These are phyloP conservation scores for Scolopax bukidnonensis DNA, from an alignment of 2,797 vertebrate species.

Conservation along the genomic window DNA sequence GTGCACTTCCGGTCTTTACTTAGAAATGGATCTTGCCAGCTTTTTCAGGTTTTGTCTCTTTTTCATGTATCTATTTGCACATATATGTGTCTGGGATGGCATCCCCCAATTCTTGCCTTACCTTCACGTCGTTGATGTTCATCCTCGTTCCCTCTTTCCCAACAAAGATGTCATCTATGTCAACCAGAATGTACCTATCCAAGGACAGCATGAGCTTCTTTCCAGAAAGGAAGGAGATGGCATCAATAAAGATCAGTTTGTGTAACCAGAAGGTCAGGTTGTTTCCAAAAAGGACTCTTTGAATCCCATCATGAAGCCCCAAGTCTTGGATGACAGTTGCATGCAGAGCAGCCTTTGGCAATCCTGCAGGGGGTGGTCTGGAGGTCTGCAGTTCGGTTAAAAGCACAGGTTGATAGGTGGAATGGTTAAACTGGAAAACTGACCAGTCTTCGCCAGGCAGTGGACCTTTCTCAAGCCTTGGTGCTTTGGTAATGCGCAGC, in stretches of 20 bases:
- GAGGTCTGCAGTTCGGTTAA: conserved; percentile 82
- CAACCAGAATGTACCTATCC: conserved; percentile 94
- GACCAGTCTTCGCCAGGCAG: conserved; percentile 96
- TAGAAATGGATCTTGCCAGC: neutral
- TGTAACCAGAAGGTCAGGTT: conserved; percentile 96
- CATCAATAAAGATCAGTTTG: conserved; percentile 93
- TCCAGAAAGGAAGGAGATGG: conserved; percentile 92
- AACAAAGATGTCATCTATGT: conserved; percentile 98
- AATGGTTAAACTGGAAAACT: conserved; percentile 93
- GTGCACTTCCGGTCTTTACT: neutral
- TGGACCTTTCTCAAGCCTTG: conserved; percentile 85
- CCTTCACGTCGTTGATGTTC: conserved; percentile 96
- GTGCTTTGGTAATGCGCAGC: conserved; percentile 88
- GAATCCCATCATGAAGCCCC: conserved; percentile 93
- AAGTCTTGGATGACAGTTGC: conserved; percentile 92
- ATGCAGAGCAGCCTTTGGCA: conserved; percentile 75
- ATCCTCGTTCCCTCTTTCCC: conserved; percentile 98
- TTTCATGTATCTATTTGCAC: rapidly evolving
- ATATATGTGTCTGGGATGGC: neutral
- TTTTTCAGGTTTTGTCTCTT: neutral
- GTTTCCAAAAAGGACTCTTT: conserved; percentile 93
- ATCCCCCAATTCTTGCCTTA: conserved; percentile 70
- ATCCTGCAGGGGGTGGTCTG: neutral
- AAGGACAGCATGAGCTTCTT: conserved; percentile 88
- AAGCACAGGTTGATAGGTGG: conserved; percentile 92